These are phyloP conservation scores for Aphodius granarius DNA, from an alignment of 2,888 invertebrate species.

Conservation along the genomic window DNA sequence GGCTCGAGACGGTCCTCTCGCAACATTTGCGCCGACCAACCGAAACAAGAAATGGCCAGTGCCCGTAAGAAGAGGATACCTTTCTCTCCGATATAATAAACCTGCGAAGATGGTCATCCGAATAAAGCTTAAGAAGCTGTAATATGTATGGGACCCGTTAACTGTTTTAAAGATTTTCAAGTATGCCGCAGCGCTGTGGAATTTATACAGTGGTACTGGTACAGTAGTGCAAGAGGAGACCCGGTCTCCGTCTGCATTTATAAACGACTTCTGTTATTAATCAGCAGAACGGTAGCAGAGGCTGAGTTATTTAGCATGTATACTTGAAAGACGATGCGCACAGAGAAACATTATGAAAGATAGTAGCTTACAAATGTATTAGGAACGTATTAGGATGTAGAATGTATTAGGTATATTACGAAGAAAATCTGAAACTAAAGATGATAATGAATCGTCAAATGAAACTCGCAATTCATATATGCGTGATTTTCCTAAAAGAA, in stretches of 20 bases:
- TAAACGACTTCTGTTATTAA: background rate
- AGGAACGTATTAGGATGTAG: background rate
- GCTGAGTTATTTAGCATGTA: background rate
- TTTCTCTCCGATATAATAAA: background rate
- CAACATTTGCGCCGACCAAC: background rate
- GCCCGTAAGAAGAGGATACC: background rate
- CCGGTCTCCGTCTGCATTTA: background rate
- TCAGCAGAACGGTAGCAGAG: background rate
- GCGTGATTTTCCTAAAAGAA: conserved; percentile 22
- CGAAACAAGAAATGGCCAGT: conserved; percentile 1
- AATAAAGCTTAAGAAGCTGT: background rate
- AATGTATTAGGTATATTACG: no score
- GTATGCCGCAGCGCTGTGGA: background rate
- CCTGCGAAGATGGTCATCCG: background rate
- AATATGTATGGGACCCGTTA: background rate
- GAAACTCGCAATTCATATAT: conserved; percentile 18
- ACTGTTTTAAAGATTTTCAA: background rate
- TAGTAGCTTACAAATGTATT: background rate
- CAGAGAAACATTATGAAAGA: background rate
- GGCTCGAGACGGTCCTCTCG: background rate
- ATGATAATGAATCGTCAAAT: no score
- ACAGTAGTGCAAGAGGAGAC: background rate
- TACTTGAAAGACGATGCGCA: background rate
- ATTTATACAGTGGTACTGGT: background rate
- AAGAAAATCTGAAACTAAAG: conserved; percentile 21